phyloP scores from a whole-genome alignment of 2,888 invertebrate genomes.

The Cancer borealis region DNA sequence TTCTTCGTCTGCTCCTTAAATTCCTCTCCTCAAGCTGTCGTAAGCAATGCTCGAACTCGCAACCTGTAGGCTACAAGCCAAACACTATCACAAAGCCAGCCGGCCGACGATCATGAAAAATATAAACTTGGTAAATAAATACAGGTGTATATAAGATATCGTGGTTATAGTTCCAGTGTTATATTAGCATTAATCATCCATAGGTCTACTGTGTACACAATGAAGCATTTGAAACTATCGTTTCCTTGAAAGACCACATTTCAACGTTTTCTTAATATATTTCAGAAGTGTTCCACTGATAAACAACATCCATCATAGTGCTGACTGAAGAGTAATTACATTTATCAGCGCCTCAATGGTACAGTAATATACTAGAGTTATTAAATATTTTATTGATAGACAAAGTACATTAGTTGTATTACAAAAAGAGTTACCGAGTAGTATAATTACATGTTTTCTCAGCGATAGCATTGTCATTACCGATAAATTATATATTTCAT shows the following conservation, averaged over 20 bases:
- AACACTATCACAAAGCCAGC: no score
- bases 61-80: no score
- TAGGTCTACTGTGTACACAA: no score
- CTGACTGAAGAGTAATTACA: neutral
- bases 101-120: no score
- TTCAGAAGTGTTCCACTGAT: neutral
- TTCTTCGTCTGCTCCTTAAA: neutral
- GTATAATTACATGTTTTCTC: constrained; percentile 70
- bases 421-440: constrained; percentile 77
- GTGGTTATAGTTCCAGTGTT: no score
- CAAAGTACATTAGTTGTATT: constrained; percentile 77
- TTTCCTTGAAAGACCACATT: no score
- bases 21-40: no score
- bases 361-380: constrained; percentile 57
- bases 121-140: neutral
- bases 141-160: neutral
- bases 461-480: constrained; percentile 76
- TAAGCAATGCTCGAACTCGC: no score
- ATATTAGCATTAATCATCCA: no score
- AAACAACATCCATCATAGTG: neutral
- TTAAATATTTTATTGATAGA: constrained; percentile 77
- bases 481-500: constrained; percentile 76
- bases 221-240: no score
- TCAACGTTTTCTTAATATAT: no score
- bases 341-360: neutral